Evolutionary conservation across 2,888 invertebrate species (phyloP).

Genomic region (Protonemura montana): DNA sequence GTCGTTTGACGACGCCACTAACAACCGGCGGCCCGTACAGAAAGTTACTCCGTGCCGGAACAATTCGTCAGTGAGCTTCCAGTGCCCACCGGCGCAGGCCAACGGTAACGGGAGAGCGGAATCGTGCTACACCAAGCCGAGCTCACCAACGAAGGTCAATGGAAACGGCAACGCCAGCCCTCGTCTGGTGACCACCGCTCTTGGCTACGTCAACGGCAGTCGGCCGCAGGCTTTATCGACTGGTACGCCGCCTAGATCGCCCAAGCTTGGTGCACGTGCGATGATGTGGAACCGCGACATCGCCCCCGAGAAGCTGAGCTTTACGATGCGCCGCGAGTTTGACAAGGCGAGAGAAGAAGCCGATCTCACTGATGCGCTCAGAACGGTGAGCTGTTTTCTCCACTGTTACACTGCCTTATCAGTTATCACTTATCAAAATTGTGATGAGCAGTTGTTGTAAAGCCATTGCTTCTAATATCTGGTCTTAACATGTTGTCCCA

Average conservation of each 20-base stretch:
- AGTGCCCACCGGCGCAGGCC: slow-evolving; percentile 52
- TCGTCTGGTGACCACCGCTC: slow-evolving; percentile 66
- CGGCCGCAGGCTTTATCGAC: slow-evolving; percentile 36
- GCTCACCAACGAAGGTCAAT: slow-evolving; percentile 70
- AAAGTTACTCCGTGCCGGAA: slow-evolving; percentile 83
- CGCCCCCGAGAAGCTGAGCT: slow-evolving; percentile 79
- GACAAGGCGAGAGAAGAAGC: slow-evolving; percentile 90
- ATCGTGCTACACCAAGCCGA: slow-evolving; percentile 70
- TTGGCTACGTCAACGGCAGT: slow-evolving; percentile 62
- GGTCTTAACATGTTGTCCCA: too few species aligned
- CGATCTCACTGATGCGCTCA: slow-evolving; percentile 82
- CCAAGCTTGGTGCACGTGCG: slow-evolving; percentile 47
- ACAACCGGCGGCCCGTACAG: slow-evolving; percentile 75
- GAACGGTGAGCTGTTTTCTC: slow-evolving; percentile 70
- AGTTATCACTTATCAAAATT: too few species aligned
- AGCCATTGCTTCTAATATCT: too few species aligned
- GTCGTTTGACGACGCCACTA: slow-evolving; percentile 59
- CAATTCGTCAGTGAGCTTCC: slow-evolving; percentile 48
- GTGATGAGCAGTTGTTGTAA: slow-evolving; percentile 2
- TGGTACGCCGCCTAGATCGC: slow-evolving; percentile 43
- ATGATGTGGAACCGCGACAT: slow-evolving; percentile 73
- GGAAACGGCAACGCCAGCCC: slow-evolving; percentile 56
- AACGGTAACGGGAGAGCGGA: slow-evolving; percentile 55
- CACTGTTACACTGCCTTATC: slow-evolving; percentile 29
- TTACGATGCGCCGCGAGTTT: slow-evolving; percentile 91